These are phyloP conservation scores for Sinhomidia bicolor DNA, from an alignment of 2,888 invertebrate genomes.

Conservation along the genomic window DNA sequence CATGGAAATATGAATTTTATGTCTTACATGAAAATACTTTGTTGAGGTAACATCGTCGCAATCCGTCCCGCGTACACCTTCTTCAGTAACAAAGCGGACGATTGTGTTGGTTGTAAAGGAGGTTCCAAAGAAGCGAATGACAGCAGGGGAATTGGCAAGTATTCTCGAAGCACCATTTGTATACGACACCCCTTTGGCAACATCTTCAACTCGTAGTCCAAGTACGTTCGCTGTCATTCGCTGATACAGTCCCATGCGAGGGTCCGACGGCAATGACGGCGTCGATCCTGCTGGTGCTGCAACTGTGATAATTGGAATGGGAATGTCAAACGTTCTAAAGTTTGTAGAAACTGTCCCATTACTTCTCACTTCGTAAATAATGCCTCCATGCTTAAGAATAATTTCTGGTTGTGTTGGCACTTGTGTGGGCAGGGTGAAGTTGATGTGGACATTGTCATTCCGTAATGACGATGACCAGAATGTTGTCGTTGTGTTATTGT, in stretches of 20 bases:
- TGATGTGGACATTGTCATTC: conserved; percentile 43
- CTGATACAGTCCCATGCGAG: background rate
- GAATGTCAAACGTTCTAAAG: conserved; percentile 11
- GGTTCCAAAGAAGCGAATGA: conserved; percentile 88
- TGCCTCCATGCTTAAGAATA: conserved; percentile 62
- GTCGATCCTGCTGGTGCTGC: background rate
- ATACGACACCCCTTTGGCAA: conserved; percentile 78
- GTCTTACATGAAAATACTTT: conserved; percentile 76
- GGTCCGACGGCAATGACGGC: background rate
- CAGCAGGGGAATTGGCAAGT: conserved; percentile 85
- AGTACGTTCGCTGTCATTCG: conserved; percentile 71
- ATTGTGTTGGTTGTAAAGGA: conserved; percentile 86
- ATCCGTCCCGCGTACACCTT: conserved; percentile 72
- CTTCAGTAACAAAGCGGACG: conserved; percentile 78
- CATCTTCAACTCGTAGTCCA: conserved; percentile 79
- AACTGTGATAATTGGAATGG: conserved; percentile 14
- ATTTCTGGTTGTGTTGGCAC: conserved; percentile 30
- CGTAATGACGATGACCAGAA: background rate
- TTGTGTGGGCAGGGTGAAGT: conserved; percentile 59
- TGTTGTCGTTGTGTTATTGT: background rate
- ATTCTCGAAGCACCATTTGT: conserved; percentile 87
- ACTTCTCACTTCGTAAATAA: conserved; percentile 58
- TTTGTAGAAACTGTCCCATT: conserved; percentile 48
- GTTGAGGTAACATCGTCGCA: conserved; percentile 79
- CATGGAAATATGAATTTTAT: too few relatives aligned